Evolutionary conservation across 53 echinoderm and acorn worm species (phyloP), one percentile per base, ranked within the genome.

Genomic region (Apostichopus leukothele): DNA sequence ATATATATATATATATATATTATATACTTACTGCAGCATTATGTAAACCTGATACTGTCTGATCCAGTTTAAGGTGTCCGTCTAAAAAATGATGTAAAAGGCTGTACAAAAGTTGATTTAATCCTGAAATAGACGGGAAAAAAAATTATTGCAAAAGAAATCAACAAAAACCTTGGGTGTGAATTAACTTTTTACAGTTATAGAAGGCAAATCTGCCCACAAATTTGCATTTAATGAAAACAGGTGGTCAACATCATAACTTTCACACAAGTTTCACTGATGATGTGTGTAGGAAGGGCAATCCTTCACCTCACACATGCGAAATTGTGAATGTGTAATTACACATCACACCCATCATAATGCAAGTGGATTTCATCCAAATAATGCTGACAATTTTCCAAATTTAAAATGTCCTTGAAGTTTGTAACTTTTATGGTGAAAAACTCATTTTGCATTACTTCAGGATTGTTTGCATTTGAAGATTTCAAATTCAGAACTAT

Each of bases 11-110:
- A 39, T 27, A 27, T 27, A 27, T 27, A 27, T 27, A 10, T 5
- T 10, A 60, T n/a, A n/a, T n/a, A 94, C 94, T 94, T 89, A 94
- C 94, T 22, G 89, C 18, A 51, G 91, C 75, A 14, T 83, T 89
- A 16, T 66, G 76, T 5, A 92, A 86, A 9, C 87, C 92, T 5
- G 89, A 74, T 6, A 91, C 84, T 21, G 91, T 90, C 39, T 88
- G 90, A 4, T 95, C 95, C 52, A 76, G 54, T 74, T 95, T 93
- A 55, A 95, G 16, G 50, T 57, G 51, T 16, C 91, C 95, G 26
- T 68, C 74, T 22, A 93, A 78, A 60, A 52, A 89, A 73, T 90
- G 90, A 74, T 90, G 86, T 16, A 90, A 76, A 21, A 95, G 73
- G 5, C 90, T 92, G 78, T 93, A 91, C 67, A 95, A 19, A n/a